Evolutionary conservation across 2,888 invertebrate genomes (phyloP), one percentile per base, ranked within the genome.

Genomic region (Drosophila affinis): DNA sequence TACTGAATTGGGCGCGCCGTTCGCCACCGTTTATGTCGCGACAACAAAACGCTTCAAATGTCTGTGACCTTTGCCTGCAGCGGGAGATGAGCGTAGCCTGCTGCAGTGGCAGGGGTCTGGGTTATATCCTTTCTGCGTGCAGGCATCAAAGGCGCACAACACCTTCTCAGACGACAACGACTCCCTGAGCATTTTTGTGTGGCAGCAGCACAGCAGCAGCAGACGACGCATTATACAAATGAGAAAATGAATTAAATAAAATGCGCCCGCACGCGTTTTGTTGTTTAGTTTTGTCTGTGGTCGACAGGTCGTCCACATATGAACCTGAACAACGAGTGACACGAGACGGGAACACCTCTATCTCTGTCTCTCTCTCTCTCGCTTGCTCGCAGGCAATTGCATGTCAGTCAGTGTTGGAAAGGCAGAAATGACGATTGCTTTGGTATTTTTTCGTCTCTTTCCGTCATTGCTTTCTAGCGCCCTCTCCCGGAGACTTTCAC

Each of bases 11-110:
- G 76, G 76, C 58, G 72, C 60, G 72, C 63, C 21, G 21, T 3
- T 21, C 39, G n/a, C n/a, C 72, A 27, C 47, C 61, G 61, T 32
- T 54, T 45, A 51, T 76, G 77, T 74, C 87, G 73, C 80, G 80
- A 85, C 85, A 76, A 81, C 79, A 83, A 72, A 78, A 74, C 75
- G 60, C 80, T 87, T 86, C 58, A 86, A 80, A 89, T 87, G 85
- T 89, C 89, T 89, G 77, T 80, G 89, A 86, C 86, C 85, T 89
- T 80, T 61, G 27, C 14, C 34, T 14, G 34, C 34, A 34, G 34
- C 5, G 12, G 24, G 3, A 24, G 29, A 29, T 29, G 29, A 34
- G 34, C 1, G 34, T 12, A 34, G 12, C 34, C 34, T 14, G 39
- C 39, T 14, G 14, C 14, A 39, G 6, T 2, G 5, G 24, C 24